These are phyloP conservation scores for Chloroceryle aenea DNA, from an alignment of 2,113 vertebrate species.

Conservation along the genomic window DNA sequence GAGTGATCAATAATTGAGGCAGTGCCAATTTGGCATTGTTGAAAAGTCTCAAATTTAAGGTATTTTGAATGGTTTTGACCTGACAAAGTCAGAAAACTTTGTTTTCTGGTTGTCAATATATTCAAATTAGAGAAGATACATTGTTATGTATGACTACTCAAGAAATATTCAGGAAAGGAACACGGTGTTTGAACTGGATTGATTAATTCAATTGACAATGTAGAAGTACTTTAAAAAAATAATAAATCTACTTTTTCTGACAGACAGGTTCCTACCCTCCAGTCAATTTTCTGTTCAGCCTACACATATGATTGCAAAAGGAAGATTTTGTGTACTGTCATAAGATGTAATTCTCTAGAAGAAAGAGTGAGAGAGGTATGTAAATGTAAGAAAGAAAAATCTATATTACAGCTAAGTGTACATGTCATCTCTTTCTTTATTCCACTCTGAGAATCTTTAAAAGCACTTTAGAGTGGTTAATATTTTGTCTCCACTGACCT, in stretches of 20 bases:
- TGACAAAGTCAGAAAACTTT: not conserved
- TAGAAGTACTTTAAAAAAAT: not conserved
- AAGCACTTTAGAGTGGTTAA: slow-evolving; percentile 8
- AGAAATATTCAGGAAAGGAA: not conserved
- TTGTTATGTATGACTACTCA: not conserved
- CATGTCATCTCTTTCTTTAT: not conserved
- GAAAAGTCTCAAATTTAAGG: not conserved
- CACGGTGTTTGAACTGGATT: not conserved
- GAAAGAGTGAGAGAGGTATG: not conserved
- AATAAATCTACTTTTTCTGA: not conserved
- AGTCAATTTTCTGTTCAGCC: not conserved
- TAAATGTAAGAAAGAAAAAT: not conserved
- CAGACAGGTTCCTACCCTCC: not conserved
- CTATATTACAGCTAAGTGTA: not conserved
- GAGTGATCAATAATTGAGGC: not conserved
- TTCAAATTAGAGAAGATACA: not conserved
- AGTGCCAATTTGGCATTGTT: not conserved
- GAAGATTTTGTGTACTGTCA: not conserved
- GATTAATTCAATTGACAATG: not conserved
- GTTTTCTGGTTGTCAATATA: not conserved
- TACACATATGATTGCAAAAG: not conserved
- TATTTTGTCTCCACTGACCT: not conserved
- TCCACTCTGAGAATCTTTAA: not conserved
- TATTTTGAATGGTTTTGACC: not conserved
- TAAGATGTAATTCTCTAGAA: not conserved